phyloP scores from a whole-genome alignment of 2,888 invertebrate species.

The Adineta ricciae region DNA sequence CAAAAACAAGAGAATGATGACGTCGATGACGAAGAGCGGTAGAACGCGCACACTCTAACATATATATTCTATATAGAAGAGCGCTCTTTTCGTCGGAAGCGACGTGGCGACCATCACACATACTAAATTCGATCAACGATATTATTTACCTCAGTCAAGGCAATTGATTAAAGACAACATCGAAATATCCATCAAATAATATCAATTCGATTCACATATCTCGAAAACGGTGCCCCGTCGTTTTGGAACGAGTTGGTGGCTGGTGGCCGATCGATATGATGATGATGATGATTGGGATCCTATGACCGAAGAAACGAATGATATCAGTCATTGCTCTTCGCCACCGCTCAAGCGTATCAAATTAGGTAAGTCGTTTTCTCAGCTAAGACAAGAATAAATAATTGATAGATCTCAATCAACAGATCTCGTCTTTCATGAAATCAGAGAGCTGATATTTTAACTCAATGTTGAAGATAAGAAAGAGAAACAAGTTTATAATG shows the following conservation, averaged over 20 bases:
- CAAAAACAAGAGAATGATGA: background rate
- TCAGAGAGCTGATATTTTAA: too few relatives aligned
- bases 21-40: constrained; percentile 4
- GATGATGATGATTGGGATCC: background rate
- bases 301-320: background rate
- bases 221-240: background rate
- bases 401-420: background rate
- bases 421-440: background rate
- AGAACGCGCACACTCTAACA: background rate
- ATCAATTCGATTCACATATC: background rate
- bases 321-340: background rate
- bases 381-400: background rate
- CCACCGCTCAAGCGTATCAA: background rate
- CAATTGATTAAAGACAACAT: background rate
- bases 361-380: background rate
- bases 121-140: background rate
- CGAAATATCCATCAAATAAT: background rate
- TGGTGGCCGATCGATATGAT: background rate
- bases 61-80: background rate
- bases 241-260: background rate
- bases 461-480: too few relatives aligned
- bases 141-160: background rate
- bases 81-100: background rate
- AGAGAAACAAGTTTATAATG: background rate
- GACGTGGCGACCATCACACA: background rate